Evolutionary conservation across 2,797 vertebrate genomes (phyloP), one percentile per base, ranked within the genome.

Genomic region (Pangasius mekongensis): DNA sequence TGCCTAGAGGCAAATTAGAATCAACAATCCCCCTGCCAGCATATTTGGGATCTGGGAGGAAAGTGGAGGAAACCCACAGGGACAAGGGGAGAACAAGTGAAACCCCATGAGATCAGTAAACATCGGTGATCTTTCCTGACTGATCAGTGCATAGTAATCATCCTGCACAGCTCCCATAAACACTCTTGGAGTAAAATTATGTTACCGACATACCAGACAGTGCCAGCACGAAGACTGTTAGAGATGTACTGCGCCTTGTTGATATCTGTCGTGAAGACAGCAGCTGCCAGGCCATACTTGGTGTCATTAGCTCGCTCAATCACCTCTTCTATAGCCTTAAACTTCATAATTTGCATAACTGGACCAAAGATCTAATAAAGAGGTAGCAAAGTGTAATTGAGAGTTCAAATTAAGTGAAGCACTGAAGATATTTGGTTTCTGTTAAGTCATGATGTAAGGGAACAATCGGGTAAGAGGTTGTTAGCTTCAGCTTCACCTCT

Each of bases 301-400:
- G 95, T 95, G 90, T 97, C 94, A 0, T 99, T 99, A 89, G 97
- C 98, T 94, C 98, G 95, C 33, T 95, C 95, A 3, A 99, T 89
- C 0, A 97, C 98, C 91, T 99, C 98, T 92, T 99, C 98, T 0
- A 99, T 85, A 0, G 96, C 95, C 87, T 97, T 97, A 92, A 99
- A 99, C 92, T 98, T 99, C 52, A 99, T 92, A 84, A 99, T 97
- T 95, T 99, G 98, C 98, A 99, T 99, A 74, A 99, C 98, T 0
- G 98, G 98, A 56, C 98, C 98, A 67, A 99, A 99, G 88, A 99
- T 99, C 98, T 99, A 43, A 87, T 5, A 49, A 84, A 84, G 22
- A 84, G 8, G 33, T 36, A 47, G 39, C 11, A 60, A 60, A 47
- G 30, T 54, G 3, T 69, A 56, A 33, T 4, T 52, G 47, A 52